Evolutionary conservation across 2,888 invertebrate genomes (phyloP), one percentile per base, ranked within the genome.

Genomic region (Scaptodrosophila latifasciaeformis): DNA sequence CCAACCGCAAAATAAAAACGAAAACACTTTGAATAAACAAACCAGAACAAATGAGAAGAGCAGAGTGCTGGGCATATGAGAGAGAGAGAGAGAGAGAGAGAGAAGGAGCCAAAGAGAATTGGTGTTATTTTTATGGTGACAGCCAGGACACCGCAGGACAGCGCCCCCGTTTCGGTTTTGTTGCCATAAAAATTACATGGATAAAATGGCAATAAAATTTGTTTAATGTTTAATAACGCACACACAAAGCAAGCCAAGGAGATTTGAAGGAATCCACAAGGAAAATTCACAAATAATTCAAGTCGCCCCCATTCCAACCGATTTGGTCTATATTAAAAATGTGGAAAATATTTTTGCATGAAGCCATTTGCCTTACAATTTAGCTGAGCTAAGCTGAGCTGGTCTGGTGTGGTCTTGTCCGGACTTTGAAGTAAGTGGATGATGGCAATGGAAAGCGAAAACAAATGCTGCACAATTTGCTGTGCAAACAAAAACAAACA

Each of bases 391-490:
- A n/a, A n/a, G n/a, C 9, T 42, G 9, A 12, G 24, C 24, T 24
- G 24, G 4, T 24, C n/a, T n/a, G n/a, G n/a, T 24, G 4, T 24
- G 4, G 24, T 24, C 24, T 7, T 7, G 24, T 7, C 24, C 24
- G 24, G 24, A 24, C n/a, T n/a, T n/a, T 10, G 31, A 12, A 15
- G 34, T 30, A n/a, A 7, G 34, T 12, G 12, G 31, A 43, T 54
- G 29, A 24, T 34, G 44, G 45, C 46, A 62, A 65, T 42, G 24
- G 34, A 54, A 67, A 65, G 70, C 67, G 62, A 71, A 63, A 75
- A 79, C 63, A 79, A 79, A 77, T 58, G 72, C 55, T 70, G 65
- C 74, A 67, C 77, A 72, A 72, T 76, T 77, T 76, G 80, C 65
- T 60, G 65, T 65, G 62, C 70, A 76, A 75, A 76, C 65, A 77